Percentiles rank a stretch among this genome's conserved stretches.
Conservation (phyloP, 1,140 invertebrate species). For the Euwallacea fornicatus region DNA sequence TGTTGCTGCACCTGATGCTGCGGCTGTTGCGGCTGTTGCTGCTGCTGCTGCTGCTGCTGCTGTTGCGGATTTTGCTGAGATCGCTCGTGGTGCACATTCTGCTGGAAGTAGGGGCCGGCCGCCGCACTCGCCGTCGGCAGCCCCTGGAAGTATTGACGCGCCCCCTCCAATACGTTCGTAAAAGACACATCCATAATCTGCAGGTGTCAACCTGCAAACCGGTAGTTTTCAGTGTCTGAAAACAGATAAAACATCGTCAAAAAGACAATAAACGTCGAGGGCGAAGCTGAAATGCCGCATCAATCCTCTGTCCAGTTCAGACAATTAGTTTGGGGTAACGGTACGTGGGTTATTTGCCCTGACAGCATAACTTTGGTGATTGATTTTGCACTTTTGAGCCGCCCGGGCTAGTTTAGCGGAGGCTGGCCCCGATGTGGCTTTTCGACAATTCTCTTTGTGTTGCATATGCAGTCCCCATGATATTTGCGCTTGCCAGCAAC, state of each 20-base stretch:
- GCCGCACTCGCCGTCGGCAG: slow-evolving; percentile 63
- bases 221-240: slow-evolving; percentile 10
- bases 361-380: slow-evolving; percentile 15
- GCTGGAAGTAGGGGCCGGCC: slow-evolving; percentile 45
- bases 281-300: neutral
- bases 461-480: slow-evolving; percentile 6
- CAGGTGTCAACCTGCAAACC: slow-evolving; percentile 49
- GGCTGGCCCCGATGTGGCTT: neutral
- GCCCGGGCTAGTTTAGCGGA: slow-evolving; percentile 3
- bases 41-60: slow-evolving; percentile 26
- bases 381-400: slow-evolving; percentile 12
- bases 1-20: slow-evolving; percentile 21
- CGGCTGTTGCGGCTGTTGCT: slow-evolving; percentile 18
- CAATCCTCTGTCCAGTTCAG: too few relatives aligned
- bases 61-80: slow-evolving; percentile 16
- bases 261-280: slow-evolving; percentile 8
- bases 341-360: slow-evolving; percentile 1
- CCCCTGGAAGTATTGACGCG: slow-evolving; percentile 77
- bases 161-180: slow-evolving; percentile 77
- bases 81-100: slow-evolving; percentile 22
- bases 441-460: slow-evolving; percentile 12
- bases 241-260: neutral
- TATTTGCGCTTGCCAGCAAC: slow-evolving; percentile 12
- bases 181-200: slow-evolving; percentile 74
- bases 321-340: neutral